These are phyloP conservation scores for Rhodophaea formosa DNA, from an alignment of 2,888 invertebrate genomes.

Conservation along the genomic window DNA sequence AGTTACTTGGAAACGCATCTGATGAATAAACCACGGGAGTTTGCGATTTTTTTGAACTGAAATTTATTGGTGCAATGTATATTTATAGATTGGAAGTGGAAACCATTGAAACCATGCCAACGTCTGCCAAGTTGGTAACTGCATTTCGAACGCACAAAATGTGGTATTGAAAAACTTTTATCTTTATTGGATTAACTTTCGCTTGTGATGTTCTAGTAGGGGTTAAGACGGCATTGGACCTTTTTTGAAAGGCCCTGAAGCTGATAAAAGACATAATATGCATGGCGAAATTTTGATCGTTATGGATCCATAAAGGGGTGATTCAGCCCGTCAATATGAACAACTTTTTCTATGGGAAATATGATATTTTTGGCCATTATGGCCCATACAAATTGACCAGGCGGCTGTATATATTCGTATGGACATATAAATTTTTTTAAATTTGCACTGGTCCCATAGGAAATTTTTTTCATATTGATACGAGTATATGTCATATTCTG, in stretches of 20 bases:
- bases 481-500: no score
- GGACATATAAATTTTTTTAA: no score
- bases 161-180: slow-evolving; percentile 38
- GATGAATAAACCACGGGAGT: slow-evolving; percentile 52
- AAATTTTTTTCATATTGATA: no score
- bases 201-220: slow-evolving; percentile 28
- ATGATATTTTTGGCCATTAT: no score
- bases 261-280: not conserved
- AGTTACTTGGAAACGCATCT: slow-evolving; percentile 56
- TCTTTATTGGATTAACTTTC: slow-evolving; percentile 32
- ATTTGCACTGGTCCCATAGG: no score
- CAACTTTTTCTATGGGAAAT: no score
- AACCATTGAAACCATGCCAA: slow-evolving; percentile 47
- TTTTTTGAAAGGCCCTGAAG: not conserved
- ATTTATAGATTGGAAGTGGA: slow-evolving; percentile 48
- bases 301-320: no score
- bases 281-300: no score
- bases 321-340: no score
- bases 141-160: slow-evolving; percentile 41
- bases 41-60: slow-evolving; percentile 43
- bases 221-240: not conserved
- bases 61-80: slow-evolving; percentile 59
- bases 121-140: slow-evolving; percentile 53
- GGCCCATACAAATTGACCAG: no score
- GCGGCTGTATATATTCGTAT: no score